Percentiles rank a stretch among this genome's conserved stretches.
These are phyloP conservation scores for Pelodiscus sinensis DNA, from an alignment of 2,113 vertebrate genomes.

Conservation along the genomic window DNA sequence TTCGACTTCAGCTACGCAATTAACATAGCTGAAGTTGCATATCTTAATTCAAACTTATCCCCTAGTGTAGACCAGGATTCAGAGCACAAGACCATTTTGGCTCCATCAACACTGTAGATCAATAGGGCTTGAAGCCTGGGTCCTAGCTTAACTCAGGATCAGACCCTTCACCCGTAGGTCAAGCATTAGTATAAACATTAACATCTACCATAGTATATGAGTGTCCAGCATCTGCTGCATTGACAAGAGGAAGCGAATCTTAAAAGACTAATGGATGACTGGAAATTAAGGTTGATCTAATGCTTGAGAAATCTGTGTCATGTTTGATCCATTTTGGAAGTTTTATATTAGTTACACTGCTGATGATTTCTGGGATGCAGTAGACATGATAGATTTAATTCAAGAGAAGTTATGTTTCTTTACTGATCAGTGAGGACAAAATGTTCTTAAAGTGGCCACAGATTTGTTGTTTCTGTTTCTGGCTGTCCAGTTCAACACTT, in stretches of 20 bases:
- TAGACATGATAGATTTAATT: background rate
- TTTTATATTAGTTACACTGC: background rate
- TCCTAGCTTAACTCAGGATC: background rate
- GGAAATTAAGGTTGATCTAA: background rate
- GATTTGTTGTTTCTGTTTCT: background rate
- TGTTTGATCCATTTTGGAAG: background rate
- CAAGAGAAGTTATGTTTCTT: background rate
- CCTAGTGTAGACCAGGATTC: no score
- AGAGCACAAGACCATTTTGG: no score
- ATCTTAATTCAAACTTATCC: no score
- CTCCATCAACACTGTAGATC: no score
- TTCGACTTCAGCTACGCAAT: no score
- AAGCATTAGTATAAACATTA: no score
- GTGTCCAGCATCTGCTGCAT: background rate
- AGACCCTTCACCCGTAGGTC: background rate
- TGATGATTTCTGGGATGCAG: background rate
- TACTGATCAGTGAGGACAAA: background rate
- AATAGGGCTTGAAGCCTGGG: background rate
- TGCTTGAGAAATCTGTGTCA: background rate
- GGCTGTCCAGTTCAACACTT: background rate
- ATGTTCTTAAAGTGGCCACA: background rate
- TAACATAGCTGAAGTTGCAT: no score
- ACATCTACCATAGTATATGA: background rate
- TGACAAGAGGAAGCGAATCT: background rate
- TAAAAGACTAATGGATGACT: background rate